A percentile compares a stretch with the other conserved stretches of the same genome.
phyloP scores from a whole-genome alignment of 2,888 invertebrate genomes.

The Allolobophora icterica region DNA sequence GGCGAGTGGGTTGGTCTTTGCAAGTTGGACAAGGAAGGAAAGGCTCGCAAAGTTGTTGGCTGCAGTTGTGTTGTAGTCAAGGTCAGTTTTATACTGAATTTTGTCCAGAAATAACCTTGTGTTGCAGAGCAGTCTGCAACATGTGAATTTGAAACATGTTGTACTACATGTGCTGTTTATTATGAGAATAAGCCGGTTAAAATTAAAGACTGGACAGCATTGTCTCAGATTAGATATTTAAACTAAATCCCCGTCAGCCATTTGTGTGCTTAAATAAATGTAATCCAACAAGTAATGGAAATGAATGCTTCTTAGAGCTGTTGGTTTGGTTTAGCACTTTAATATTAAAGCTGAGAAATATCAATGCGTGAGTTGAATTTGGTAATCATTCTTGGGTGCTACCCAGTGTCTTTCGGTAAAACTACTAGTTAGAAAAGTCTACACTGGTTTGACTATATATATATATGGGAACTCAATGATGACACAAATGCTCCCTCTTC shows the following conservation, averaged over 20 bases:
- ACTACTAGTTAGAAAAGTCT: neutral
- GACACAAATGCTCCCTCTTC: constrained; percentile 49
- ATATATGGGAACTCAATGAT: constrained; percentile 37
- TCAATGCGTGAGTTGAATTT: neutral
- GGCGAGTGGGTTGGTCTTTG: constrained; percentile 99
- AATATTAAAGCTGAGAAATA: neutral
- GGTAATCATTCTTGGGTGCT: neutral
- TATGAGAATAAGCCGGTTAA: neutral
- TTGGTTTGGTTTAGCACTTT: neutral
- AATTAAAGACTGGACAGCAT: neutral
- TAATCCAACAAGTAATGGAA: neutral
- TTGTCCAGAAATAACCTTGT: neutral
- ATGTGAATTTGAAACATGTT: no score
- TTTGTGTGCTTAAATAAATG: neutral
- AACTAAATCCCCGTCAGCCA: neutral
- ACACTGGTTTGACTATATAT: neutral
- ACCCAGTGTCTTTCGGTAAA: neutral
- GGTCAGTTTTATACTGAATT: constrained; percentile 53
- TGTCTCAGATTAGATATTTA: neutral
- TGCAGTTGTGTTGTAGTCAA: constrained; percentile 94
- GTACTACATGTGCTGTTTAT: neutral
- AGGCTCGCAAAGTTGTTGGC: constrained; percentile 96
- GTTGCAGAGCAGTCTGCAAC: neutral
- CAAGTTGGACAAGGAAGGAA: constrained; percentile 98
- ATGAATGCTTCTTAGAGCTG: neutral